A percentile compares a stretch with the other conserved stretches of the same genome.
Evolutionary conservation across 2,113 vertebrate genomes (phyloP).

Genomic region (Leucopsar rothschildi): DNA sequence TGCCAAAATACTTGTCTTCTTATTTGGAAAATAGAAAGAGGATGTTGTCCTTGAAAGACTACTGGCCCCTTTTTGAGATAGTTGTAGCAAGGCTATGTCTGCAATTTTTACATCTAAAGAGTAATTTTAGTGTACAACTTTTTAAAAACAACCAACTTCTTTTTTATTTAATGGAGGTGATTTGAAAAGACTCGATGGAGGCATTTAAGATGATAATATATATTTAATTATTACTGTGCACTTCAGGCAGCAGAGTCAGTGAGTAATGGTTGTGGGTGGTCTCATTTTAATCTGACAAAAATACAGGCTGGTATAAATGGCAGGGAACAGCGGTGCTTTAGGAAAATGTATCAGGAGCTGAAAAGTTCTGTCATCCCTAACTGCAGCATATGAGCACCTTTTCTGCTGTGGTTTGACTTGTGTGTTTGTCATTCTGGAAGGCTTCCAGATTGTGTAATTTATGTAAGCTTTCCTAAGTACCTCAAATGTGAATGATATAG

Average conservation of each 20-base stretch:
- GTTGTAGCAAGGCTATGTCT: neutral
- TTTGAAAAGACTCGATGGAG: fast-evolving
- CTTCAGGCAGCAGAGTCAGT: neutral
- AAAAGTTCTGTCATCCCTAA: neutral
- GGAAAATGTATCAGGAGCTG: neutral
- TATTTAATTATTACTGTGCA: neutral
- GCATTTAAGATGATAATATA: neutral
- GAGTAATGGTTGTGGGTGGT: neutral
- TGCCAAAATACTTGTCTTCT: neutral
- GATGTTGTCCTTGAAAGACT: neutral
- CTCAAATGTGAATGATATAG: neutral
- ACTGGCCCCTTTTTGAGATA: neutral
- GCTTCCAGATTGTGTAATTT: neutral
- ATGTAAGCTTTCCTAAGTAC: neutral
- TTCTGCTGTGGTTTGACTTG: neutral
- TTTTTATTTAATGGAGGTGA: neutral
- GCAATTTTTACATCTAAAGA: neutral
- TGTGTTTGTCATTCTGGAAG: neutral
- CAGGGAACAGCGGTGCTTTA: neutral
- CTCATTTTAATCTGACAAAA: neutral
- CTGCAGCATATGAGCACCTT: neutral
- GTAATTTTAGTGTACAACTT: neutral
- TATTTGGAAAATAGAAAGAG: neutral
- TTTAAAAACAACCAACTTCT: neutral
- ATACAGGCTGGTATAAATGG: neutral